These are phyloP conservation scores for Enteromius fasciolatus DNA, from an alignment of 2,797 vertebrate genomes.

Conservation along the genomic window DNA sequence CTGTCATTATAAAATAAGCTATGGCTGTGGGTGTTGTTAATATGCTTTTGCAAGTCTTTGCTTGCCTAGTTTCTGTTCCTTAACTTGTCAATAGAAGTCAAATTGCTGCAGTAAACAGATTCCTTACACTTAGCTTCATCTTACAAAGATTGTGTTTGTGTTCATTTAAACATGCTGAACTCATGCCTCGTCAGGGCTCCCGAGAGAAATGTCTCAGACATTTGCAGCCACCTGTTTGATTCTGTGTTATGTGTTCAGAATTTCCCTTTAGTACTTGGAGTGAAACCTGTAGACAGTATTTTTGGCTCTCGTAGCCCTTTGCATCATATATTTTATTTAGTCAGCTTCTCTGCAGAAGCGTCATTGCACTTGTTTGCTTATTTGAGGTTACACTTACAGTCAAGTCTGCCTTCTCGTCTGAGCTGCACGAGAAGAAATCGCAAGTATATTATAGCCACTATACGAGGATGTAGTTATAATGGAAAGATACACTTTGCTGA, in stretches of 20 bases:
- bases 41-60: slow-evolving; percentile 71
- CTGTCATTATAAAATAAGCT: slow-evolving; percentile 31
- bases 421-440: not conserved
- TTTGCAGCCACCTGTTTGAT: slow-evolving; percentile 44
- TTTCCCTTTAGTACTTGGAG: slow-evolving; percentile 38
- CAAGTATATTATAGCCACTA: not conserved
- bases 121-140: slow-evolving; percentile 55
- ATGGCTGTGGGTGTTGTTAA: slow-evolving; percentile 36
- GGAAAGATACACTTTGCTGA: slow-evolving; percentile 13
- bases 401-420: not conserved
- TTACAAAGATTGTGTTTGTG: slow-evolving; percentile 39
- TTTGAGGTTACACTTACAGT: slow-evolving; percentile 4
- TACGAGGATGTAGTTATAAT: slow-evolving; percentile 7
- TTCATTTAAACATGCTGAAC: slow-evolving; percentile 55
- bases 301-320: slow-evolving; percentile 13
- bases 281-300: slow-evolving; percentile 25
- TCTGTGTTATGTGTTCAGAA: slow-evolving; percentile 46
- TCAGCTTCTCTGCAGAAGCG: slow-evolving; percentile 5
- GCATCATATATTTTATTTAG: slow-evolving; percentile 22
- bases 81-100: slow-evolving; percentile 71
- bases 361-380: not conserved
- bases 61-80: slow-evolving; percentile 77
- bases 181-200: slow-evolving; percentile 48
- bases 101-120: slow-evolving; percentile 64
- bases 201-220: slow-evolving; percentile 30